Evolutionary conservation across 1,140 invertebrate species (phyloP).

Genomic region (Sipha flava): DNA sequence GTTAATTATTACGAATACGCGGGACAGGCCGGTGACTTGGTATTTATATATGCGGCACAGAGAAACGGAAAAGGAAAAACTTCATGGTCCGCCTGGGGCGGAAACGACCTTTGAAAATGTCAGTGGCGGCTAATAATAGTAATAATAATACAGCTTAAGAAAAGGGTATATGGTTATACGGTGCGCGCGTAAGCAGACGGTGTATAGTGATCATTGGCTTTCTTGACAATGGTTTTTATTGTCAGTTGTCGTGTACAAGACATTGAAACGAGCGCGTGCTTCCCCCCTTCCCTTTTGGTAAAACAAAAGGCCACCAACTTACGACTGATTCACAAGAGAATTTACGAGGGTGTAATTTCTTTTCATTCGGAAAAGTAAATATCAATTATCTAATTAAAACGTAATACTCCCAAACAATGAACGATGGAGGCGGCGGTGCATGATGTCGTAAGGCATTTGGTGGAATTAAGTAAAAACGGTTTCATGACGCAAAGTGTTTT

Average conservation of each 20-base stretch:
- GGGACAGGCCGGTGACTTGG: not conserved
- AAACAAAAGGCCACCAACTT: slow-evolving; percentile 18
- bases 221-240: slow-evolving; percentile 23
- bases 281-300: not conserved
- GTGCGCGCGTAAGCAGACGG: not conserved
- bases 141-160: not conserved
- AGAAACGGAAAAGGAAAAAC: slow-evolving; percentile 17
- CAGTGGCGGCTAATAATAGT: not conserved
- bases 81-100: slow-evolving; percentile 19
- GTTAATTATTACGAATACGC: slow-evolving; percentile 7
- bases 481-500: not conserved
- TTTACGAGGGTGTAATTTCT: not conserved
- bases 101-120: slow-evolving; percentile 32
- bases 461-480: not conserved
- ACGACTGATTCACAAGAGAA: not conserved
- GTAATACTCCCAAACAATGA: slow-evolving; percentile 1
- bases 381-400: slow-evolving; percentile 21
- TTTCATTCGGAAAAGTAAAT: slow-evolving; percentile 11
- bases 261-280: not conserved
- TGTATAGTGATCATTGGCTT: slow-evolving; percentile 26
- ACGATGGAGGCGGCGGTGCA: not conserved
- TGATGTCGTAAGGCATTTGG: not conserved
- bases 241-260: not conserved
- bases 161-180: not conserved
- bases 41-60: not conserved